Base-by-base conservation (phyloP, 2,888 invertebrate genomes). In the Drosophila suboccidentalis region DNA sequence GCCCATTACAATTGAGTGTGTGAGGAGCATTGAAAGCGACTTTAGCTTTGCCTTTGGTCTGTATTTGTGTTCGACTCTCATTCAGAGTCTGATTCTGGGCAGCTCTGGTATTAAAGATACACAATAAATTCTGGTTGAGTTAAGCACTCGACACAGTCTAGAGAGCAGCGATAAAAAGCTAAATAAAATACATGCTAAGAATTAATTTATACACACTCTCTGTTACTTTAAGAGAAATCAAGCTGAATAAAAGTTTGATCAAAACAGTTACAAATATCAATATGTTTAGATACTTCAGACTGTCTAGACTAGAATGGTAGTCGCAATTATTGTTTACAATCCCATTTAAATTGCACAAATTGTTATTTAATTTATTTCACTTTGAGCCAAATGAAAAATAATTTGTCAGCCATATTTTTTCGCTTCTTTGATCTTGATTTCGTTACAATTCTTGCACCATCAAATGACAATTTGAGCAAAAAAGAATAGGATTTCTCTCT, bases 1-100 rank as follows among this genome's bases (percentile, higher is more conserved):
- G 69, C 77, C 73, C 72, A 72, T 78, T 80, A 78, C 68, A 78
- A 81, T 75, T 71, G 82, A 75, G 75, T 54, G 61, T 77, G 60
- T 51, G 49, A 41, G 62, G 57, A 34, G 32, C 39, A 34, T 29
- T 50, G 26, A 44, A 54, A 58, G 39, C 36, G 39, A 34, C 9
- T 36, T n/a, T 26, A 19, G 43, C 22, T 26, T 36, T 36, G 36
- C 36, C 36, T 36, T 36, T 15, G 41, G 8, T 41, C 22, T 50
- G 10, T 4, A 43, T 11, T 13, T 22, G 15, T 54, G 51, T 26
- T 36, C 19, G 51, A 26, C 8, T 26, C 22, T 46, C 26, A 26
- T 26, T 29, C 29, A 8, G 49, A 15, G 11, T 15, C 32, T 26
- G 15, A 59, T 44, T 19, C 36, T 19, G 54, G 55, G 32, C 55